These are phyloP conservation scores for Aselliscus stoliczkanus DNA, from an alignment of 2,797 vertebrate genomes.

Conservation along the genomic window DNA sequence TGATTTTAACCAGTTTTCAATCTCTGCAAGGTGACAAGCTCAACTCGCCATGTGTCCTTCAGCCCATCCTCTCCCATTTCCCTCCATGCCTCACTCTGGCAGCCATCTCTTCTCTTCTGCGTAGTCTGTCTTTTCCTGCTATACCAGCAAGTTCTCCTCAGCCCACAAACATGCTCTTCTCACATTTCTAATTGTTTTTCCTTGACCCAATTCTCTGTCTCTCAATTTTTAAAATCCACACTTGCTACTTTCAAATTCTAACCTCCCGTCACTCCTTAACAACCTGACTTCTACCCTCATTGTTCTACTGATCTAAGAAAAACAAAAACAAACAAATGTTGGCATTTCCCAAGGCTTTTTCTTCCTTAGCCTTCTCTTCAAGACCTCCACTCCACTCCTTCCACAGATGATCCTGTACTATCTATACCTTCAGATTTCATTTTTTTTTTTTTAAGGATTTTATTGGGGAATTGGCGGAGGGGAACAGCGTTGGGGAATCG, in stretches of 20 bases:
- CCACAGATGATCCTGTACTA: background rate
- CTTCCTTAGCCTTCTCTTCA: background rate
- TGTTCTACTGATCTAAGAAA: background rate
- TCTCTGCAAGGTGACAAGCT: background rate
- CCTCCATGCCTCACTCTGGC: background rate
- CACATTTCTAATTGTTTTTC: background rate
- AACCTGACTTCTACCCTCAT: background rate
- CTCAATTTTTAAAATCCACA: background rate
- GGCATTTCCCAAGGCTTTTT: background rate
- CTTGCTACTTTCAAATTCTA: slow-evolving; percentile 31
- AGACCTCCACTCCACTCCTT: background rate
- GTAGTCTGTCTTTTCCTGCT: background rate
- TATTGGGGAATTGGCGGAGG: no score
- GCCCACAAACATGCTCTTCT: background rate
- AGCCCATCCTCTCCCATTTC: background rate
- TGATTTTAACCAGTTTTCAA: background rate
- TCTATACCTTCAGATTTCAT: background rate
- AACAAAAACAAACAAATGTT: background rate
- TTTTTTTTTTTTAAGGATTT: no score
- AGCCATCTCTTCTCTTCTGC: background rate
- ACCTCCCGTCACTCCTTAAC: background rate
- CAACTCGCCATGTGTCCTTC: background rate
- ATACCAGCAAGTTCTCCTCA: background rate
- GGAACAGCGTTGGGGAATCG: no score
- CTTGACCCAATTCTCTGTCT: background rate